Evolutionary conservation across 2,888 invertebrate species (phyloP), one percentile per base, ranked within the genome.

Genomic region (Hanleya hanleyi): DNA sequence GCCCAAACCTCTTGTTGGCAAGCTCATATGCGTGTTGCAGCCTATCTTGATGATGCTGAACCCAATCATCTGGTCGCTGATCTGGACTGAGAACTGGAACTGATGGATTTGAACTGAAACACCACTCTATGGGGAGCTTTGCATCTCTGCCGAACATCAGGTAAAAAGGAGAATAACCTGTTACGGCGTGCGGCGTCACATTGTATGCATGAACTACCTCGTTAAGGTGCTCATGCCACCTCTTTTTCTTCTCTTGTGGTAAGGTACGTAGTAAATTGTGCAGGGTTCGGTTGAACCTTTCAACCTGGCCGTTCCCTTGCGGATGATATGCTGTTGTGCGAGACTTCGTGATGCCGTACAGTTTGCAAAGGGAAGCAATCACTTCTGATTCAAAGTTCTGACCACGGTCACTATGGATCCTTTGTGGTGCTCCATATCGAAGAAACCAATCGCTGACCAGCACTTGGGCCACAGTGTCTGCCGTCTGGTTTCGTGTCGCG

Each of bases 371-470:
- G 29, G 61, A 15, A 32, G 61, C n/a, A 57, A 57, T 26, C n/a
- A 57, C 7, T 26, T 57, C 33, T 22, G 3, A 57, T 32, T 5
- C 61, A 57, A 51, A 26, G 33, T 57, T 57, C 15, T 29, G 61
- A 22, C 61, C 61, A 3, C 33, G n/a, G 29, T 57, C 61, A 57
- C 61, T 57, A 29, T 57, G 61, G n/a, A 57, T 57, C 33, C 61
- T 7, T 22, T 22, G 57, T 7, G 57, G 57, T 51, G 9, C 57
- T 7, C 57, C 57, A 26, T 57, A 9, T 57, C 15, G 61, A 15
- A 57, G 29, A 29, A 57, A 9, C 61, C 61, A 57, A 15, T 57
- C 61, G 33, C 81, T 57, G 33, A 57, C 61, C 33, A 57, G 9
- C 15, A 57, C 6, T 32, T 29, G 18, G 18, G 61, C 15, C 1